These are phyloP conservation scores for Thecocarcelia acutangulata DNA, from an alignment of 2,888 invertebrate genomes.

Conservation along the genomic window DNA sequence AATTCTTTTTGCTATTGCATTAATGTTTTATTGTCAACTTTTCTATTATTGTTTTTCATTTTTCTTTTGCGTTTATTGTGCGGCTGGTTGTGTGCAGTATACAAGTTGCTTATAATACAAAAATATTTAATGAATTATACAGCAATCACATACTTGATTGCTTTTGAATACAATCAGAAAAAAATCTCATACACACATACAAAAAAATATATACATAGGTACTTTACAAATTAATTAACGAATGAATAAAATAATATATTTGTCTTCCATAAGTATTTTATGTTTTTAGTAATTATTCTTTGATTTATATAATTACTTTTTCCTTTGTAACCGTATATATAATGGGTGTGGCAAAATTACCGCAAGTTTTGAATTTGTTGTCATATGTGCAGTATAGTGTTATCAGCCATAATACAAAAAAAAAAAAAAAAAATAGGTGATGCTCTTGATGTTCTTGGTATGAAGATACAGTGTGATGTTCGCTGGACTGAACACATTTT, in stretches of 20 bases:
- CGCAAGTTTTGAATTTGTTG: no score
- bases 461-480: no score
- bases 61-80: slow-evolving; percentile 15
- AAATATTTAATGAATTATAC: slow-evolving; percentile 20
- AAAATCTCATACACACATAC: neutral
- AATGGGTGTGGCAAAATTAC: no score
- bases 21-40: slow-evolving; percentile 21
- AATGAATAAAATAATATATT: neutral
- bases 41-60: neutral
- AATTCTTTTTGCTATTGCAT: slow-evolving; percentile 40
- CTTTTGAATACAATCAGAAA: neutral
- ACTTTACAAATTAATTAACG: neutral
- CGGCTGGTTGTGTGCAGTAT: neutral
- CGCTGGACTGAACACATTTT: no score
- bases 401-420: no score
- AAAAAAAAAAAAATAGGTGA: no score
- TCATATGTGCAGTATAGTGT: no score
- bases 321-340: no score
- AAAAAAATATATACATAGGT: neutral
- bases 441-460: no score
- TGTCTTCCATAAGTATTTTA: no score
- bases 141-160: slow-evolving; percentile 30
- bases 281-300: no score
- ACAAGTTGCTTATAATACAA: slow-evolving; percentile 2
- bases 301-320: no score